Conservation (phyloP, 2,888 invertebrate genomes). For the Microplitis deprimator region DNA sequence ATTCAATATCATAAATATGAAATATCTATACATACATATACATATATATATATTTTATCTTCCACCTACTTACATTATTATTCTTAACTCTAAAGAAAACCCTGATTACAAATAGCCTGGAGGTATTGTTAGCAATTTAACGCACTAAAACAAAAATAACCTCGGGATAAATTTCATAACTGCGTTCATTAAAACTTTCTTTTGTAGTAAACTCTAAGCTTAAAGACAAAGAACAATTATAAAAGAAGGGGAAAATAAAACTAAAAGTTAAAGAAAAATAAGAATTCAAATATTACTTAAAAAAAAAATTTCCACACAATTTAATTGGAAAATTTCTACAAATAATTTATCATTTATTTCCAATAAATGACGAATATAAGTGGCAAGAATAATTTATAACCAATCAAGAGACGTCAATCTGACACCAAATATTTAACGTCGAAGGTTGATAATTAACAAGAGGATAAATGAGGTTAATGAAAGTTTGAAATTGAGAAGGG, state of each 20-base stretch:
- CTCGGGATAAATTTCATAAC: not conserved
- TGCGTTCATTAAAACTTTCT: conserved; percentile 16
- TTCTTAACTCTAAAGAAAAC: not conserved
- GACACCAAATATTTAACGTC: not conserved
- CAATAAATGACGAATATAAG: too few species aligned
- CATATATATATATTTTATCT: not conserved
- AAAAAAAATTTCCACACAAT: too few species aligned
- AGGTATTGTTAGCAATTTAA: not conserved
- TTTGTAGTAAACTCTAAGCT: not conserved
- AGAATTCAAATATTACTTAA: too few species aligned
- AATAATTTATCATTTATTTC: too few species aligned
- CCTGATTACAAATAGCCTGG: not conserved
- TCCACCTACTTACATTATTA: not conserved
- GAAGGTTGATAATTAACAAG: not conserved
- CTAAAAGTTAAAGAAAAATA: too few species aligned
- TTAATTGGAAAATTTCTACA: too few species aligned
- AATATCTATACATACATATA: not conserved
- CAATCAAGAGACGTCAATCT: not conserved
- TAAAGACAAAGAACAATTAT: not conserved
- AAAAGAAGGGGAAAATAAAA: too few species aligned
- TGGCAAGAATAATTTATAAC: too few species aligned
- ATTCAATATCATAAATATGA: not conserved
- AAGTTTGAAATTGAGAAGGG: not conserved
- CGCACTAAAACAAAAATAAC: not conserved
- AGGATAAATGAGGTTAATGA: not conserved